Evolutionary conservation across 2,888 invertebrate species (phyloP), one percentile per base, ranked within the genome.

Genomic region (Gisinianus flammeolus): DNA sequence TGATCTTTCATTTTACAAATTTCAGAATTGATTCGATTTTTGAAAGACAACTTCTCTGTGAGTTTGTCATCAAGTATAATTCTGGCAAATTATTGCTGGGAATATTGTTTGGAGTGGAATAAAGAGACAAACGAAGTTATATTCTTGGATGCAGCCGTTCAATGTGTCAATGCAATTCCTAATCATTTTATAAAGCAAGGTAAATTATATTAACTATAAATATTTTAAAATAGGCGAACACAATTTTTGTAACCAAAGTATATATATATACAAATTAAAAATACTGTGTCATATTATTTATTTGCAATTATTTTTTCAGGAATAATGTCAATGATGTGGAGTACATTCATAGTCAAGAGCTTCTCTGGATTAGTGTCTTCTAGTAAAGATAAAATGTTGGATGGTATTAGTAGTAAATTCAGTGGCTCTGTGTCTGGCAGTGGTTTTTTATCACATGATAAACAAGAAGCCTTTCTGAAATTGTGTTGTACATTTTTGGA

Each of bases 51-150:
- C 85, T 97, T 97, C 86, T 97, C 97, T 0, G 91, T 94, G 83
- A 96, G 96, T 86, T 89, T 96, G 75, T 91, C 92, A 77, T 90
- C 93, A 0, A 92, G 93, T 85, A 91, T 93, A 56, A 88, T 97
- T 58, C 88, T 96, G 70, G 91, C 93, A 19, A 95, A 96, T 86
- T 92, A 96, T 90, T 91, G 93, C 82, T 97, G 97, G 97, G 96
- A 97, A 87, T 95, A 94, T 86, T 92, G 94, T 75, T 90, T 93
- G 82, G 90, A 91, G 73, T 97, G 97, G 96, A 93, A 94, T 86
- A 94, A 93, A 86, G 91, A 93, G 83, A 89, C 92, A 80, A 89
- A 91, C 66, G 89, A 90, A 81, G 88, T 93, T 5, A 88, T 90
- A 19, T 89, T 91, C 84, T 89, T 97, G 44, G 90, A 91, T 81